Evolutionary conservation across 2,888 invertebrate species (phyloP), one percentile per base, ranked within the genome.

Genomic region (Orthonevra nobilis): DNA sequence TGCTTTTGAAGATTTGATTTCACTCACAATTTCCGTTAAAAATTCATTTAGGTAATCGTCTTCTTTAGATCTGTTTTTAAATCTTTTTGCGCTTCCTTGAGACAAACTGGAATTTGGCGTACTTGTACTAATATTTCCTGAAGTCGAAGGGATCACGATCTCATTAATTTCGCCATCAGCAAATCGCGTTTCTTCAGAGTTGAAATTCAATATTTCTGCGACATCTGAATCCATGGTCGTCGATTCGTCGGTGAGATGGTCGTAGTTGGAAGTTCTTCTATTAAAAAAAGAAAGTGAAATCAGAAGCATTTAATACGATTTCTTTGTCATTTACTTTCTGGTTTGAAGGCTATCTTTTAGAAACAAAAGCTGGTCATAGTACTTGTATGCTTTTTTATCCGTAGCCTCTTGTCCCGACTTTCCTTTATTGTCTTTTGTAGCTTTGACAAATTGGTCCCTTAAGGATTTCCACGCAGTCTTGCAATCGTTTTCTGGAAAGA

Each of bases 311-410:
- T 2, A 17, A 12, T 20, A 23, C 5, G 9, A 6, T 48, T 26
- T 26, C 4, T 19, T 14, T 5, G 15, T 5, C n/a, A 14, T 38
- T 30, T 30, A 50, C 63, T 19, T 40, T 5, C 34, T 50, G 17
- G 20, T 15, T 6, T n/a, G n/a, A n/a, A n/a, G n/a, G n/a, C n/a
- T n/a, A n/a, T n/a, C n/a, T n/a, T n/a, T n/a, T n/a, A n/a, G 34
- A 17, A 69, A 69, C 7, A 40, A 50, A 23, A 69, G 60, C 7
- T 50, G 10, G 5, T 69, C 26, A 7, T 26, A 69, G 3, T 50
- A 69, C 26, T 69, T 69, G 7, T 69, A 69, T 2, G 7, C 17
- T 20, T n/a, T n/a, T n/a, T n/a, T n/a, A n/a, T n/a, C n/a, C n/a
- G n/a, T n/a, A n/a, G n/a, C n/a, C n/a, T n/a, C n/a, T n/a, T n/a